These are phyloP conservation scores for Girardia tigrina DNA, from an alignment of 2,888 invertebrate species.

Conservation along the genomic window DNA sequence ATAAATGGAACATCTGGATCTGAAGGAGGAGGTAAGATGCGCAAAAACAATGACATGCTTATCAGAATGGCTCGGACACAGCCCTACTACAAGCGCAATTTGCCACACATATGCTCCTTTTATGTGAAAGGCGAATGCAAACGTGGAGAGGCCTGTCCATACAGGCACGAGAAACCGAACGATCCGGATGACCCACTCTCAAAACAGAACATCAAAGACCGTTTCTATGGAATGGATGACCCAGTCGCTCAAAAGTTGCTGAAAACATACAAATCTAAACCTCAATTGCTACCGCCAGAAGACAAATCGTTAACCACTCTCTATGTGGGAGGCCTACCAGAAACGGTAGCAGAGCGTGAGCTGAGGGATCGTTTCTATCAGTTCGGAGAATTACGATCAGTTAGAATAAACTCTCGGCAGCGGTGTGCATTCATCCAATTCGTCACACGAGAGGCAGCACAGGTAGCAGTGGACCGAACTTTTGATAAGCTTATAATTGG, in stretches of 20 bases:
- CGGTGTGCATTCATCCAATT: conserved; percentile 89
- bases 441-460: conserved; percentile 73
- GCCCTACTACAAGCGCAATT: conserved; percentile 82
- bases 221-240: conserved; percentile 81
- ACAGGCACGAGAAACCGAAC: conserved; percentile 83
- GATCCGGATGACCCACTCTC: conserved; percentile 90
- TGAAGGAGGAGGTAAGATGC: conserved; percentile 33
- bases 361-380: conserved; percentile 89
- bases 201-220: conserved; percentile 74
- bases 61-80: conserved; percentile 75
- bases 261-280: conserved; percentile 76
- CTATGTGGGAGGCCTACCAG: conserved; percentile 87
- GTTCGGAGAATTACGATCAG: conserved; percentile 85
- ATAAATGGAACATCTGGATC: no score
- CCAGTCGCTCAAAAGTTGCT: conserved; percentile 86
- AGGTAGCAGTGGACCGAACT: conserved; percentile 72
- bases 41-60: conserved; percentile 57
- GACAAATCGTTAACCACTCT: conserved; percentile 87
- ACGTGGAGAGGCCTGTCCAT: conserved; percentile 87
- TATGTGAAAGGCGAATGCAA: conserved; percentile 94
- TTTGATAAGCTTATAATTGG: conserved; percentile 57
- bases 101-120: conserved; percentile 88
- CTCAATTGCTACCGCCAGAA: conserved; percentile 82
- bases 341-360: conserved; percentile 70
- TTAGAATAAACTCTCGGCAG: conserved; percentile 77